A percentile compares a stretch with the other conserved stretches of the same genome.
Conservation (phyloP, 2,113 vertebrate genomes). For the Cyphomyrus plagiostoma region DNA sequence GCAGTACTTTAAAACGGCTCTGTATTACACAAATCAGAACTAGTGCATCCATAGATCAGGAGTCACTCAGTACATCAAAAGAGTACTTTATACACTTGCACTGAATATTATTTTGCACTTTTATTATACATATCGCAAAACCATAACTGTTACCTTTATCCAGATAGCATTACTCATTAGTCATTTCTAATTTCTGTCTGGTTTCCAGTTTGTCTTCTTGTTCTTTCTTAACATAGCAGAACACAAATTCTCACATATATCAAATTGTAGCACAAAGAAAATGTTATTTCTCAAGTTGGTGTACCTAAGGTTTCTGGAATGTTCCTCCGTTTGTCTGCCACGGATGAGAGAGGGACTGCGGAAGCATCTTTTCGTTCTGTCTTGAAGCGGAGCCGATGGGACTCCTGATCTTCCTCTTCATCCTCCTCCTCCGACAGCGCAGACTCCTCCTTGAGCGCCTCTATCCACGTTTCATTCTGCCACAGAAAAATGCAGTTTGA, state of each 20-base stretch:
- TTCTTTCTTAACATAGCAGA: not conserved
- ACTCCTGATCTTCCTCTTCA: constrained; percentile 71
- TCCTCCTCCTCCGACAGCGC: constrained; percentile 89
- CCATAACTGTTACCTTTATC: not conserved
- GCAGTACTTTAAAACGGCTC: not conserved
- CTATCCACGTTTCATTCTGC: constrained; percentile 50
- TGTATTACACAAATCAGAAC: not conserved
- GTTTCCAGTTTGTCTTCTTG: not conserved
- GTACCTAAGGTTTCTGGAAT: constrained; percentile 96
- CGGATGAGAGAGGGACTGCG: constrained; percentile 81
- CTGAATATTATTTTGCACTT: not conserved
- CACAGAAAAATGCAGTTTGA: not conserved
- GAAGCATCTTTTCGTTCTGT: constrained; percentile 87
- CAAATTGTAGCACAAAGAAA: not conserved
- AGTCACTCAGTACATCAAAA: not conserved
- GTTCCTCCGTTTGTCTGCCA: constrained; percentile 79
- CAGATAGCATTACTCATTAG: not conserved
- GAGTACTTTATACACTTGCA: not conserved
- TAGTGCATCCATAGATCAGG: not conserved
- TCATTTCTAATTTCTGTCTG: not conserved
- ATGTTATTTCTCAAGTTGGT: not conserved
- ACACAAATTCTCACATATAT: not conserved
- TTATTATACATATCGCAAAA: not conserved
- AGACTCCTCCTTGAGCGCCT: constrained; percentile 64
- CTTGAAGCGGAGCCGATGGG: constrained; percentile 87